These are phyloP conservation scores for Catocala fraxini DNA, from an alignment of 2,888 invertebrate genomes.

Conservation along the genomic window DNA sequence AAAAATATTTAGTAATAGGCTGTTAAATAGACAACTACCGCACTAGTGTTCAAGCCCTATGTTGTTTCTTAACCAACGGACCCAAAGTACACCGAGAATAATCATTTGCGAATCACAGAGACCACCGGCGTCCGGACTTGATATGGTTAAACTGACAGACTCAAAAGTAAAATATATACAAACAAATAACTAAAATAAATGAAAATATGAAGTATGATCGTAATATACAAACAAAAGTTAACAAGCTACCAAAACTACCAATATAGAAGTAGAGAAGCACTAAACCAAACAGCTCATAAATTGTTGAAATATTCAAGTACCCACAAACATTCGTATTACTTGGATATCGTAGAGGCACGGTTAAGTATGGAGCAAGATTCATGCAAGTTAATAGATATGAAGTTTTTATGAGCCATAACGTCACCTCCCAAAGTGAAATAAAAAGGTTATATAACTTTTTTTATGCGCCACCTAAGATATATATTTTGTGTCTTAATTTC, in stretches of 20 bases:
- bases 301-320: conserved; percentile 46
- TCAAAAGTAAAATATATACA: too few species aligned
- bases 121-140: too few species aligned
- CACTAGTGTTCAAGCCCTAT: too few species aligned
- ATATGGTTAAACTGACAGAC: too few species aligned
- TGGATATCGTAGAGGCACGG: conserved; percentile 45
- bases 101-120: too few species aligned
- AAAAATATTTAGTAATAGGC: too few species aligned
- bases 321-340: conserved; percentile 29
- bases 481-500: conserved; percentile 50
- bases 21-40: too few species aligned
- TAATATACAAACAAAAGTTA: conserved; percentile 20
- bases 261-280: conserved; percentile 14
- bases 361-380: conserved; percentile 64
- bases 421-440: conserved; percentile 72
- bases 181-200: neutral
- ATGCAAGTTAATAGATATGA: conserved; percentile 74
- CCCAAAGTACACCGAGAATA: too few species aligned
- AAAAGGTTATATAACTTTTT: conserved; percentile 66
- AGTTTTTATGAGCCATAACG: conserved; percentile 74
- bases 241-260: conserved; percentile 16
- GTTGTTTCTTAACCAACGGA: too few species aligned
- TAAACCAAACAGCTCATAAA: conserved; percentile 25
- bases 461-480: conserved; percentile 60
- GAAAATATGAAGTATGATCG: neutral